A percentile compares a stretch with the other conserved stretches of the same genome.
Conservation (phyloP, 2,888 invertebrate species). For the Geotrupes spiniger region DNA sequence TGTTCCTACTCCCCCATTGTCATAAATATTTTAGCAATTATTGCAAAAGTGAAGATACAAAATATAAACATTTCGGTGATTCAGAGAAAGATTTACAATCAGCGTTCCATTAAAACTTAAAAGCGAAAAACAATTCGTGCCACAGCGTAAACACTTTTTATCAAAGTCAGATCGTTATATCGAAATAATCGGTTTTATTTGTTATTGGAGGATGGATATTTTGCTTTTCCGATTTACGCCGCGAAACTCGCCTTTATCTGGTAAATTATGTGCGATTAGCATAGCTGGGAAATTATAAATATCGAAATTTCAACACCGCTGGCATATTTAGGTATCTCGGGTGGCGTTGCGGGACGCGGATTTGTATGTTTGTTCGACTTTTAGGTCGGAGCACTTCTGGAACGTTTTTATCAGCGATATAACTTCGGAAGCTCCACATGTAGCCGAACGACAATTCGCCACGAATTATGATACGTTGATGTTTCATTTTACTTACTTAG, state of each 20-base stretch:
- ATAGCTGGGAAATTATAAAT: too few relatives aligned
- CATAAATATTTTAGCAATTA: slow-evolving; percentile 18
- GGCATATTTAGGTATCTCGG: too few relatives aligned
- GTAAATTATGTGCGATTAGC: not conserved
- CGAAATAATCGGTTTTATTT: not conserved
- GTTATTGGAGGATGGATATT: not conserved
- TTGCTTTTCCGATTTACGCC: not conserved
- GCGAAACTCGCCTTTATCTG: slow-evolving; percentile 2
- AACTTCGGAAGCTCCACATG: too few relatives aligned
- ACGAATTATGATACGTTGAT: too few relatives aligned
- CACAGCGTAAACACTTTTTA: not conserved
- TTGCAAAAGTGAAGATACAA: slow-evolving; percentile 18
- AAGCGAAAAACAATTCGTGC: slow-evolving; percentile 4
- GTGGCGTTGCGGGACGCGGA: too few relatives aligned
- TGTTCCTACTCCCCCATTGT: slow-evolving; percentile 10
- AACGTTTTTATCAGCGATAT: too few relatives aligned
- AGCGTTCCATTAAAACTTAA: slow-evolving; percentile 1
- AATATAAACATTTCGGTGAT: not conserved
- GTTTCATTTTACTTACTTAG: too few relatives aligned
- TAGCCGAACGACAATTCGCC: too few relatives aligned
- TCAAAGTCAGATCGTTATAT: not conserved
- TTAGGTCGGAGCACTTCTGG: too few relatives aligned
- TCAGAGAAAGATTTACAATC: slow-evolving; percentile 6
- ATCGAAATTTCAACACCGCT: too few relatives aligned
- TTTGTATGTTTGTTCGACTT: too few relatives aligned